phyloP scores from a whole-genome alignment of 2,888 invertebrate species.

The Lagria hirta region DNA sequence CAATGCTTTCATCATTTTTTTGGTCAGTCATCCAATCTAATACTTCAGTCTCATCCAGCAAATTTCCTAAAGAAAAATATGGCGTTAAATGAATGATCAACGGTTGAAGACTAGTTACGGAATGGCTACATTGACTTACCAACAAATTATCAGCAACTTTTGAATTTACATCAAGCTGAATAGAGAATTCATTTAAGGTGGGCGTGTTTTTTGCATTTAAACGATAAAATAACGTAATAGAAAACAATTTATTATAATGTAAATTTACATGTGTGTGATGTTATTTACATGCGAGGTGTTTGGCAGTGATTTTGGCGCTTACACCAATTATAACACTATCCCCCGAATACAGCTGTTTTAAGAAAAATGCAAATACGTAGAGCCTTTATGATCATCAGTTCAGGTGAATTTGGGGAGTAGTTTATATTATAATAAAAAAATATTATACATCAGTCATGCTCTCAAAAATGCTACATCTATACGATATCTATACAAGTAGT shows the following conservation, averaged over 20 bases:
- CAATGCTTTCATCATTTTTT: constrained; percentile 88
- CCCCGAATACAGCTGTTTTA: constrained; percentile 36
- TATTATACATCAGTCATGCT: constrained; percentile 31
- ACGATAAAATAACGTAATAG: constrained; percentile 44
- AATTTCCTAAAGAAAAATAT: constrained; percentile 59
- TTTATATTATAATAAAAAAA: constrained; percentile 22
- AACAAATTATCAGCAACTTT: constrained; percentile 23
- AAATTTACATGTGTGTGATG: constrained; percentile 33
- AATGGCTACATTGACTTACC: constrained; percentile 45
- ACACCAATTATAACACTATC: constrained; percentile 34
- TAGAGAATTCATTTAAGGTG: constrained; percentile 14
- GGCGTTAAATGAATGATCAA: constrained; percentile 10
- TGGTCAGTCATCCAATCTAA: constrained; percentile 90
- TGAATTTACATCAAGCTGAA: constrained; percentile 22
- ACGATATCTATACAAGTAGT: constrained; percentile 21
- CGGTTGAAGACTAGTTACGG: constrained; percentile 40
- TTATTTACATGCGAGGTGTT: constrained; percentile 45
- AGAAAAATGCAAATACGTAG: constrained; percentile 47
- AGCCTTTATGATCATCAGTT: constrained; percentile 36
- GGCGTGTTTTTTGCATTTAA: constrained; percentile 30
- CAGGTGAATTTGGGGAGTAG: constrained; percentile 35
- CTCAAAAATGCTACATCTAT: constrained; percentile 33
- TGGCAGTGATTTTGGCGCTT: constrained; percentile 42
- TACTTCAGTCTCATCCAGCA: constrained; percentile 77
- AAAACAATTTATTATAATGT: constrained; percentile 47